phyloP scores from a whole-genome alignment of 2,797 vertebrate genomes.

The Melanotaenia pygmaea region DNA sequence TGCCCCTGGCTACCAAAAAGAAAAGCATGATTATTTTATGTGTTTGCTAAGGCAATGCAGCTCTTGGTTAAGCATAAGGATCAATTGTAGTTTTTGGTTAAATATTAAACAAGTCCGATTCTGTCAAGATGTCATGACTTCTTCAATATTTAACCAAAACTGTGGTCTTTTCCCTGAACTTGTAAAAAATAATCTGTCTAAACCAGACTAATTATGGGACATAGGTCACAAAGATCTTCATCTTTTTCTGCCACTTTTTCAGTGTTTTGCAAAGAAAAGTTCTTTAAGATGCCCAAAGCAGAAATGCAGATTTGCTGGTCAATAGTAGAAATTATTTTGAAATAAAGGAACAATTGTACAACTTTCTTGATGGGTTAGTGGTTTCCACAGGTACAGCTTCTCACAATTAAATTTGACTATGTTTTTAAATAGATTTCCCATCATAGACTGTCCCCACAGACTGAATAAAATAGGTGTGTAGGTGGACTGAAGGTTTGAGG shows the following conservation, averaged over 20 bases:
- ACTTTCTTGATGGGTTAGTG: neutral
- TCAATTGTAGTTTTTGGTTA: constrained; percentile 15
- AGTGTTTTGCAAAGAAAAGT: neutral
- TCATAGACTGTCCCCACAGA: neutral
- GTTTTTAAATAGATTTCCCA: neutral
- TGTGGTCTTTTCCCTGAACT: neutral
- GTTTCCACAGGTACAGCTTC: neutral
- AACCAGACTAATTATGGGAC: neutral
- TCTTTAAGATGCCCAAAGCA: too few relatives aligned
- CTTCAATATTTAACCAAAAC: constrained; percentile 17
- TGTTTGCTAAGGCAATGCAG: constrained; percentile 1
- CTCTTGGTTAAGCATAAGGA: neutral
- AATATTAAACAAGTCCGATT: constrained; percentile 7
- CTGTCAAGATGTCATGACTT: constrained; percentile 2
- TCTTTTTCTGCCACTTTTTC: neutral
- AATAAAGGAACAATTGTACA: neutral
- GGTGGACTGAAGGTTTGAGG: neutral
- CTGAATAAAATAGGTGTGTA: neutral
- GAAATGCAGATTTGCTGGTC: too few relatives aligned
- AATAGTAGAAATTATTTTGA: neutral
- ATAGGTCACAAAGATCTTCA: neutral
- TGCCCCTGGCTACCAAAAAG: neutral
- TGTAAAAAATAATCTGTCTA: neutral
- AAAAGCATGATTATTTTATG: neutral
- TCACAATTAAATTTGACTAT: neutral